phyloP scores from a whole-genome alignment of 2,113 vertebrate genomes.

The Brachyhypopomus occidentalis region DNA sequence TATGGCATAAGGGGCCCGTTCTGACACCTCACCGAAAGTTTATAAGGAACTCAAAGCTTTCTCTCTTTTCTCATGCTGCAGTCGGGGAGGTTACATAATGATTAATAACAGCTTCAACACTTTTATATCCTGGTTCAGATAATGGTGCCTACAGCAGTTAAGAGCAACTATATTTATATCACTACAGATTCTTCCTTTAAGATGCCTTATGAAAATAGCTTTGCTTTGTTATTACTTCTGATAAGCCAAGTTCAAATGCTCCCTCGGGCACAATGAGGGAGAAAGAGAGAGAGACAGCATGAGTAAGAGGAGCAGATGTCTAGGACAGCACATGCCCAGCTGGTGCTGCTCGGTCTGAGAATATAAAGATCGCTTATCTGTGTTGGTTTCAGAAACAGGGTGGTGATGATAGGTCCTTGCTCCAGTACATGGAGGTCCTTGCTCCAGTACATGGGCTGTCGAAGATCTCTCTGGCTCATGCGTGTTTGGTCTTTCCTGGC shows the following conservation, averaged over 20 bases:
- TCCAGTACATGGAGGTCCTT: slow-evolving; percentile 14
- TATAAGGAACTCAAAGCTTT: background rate
- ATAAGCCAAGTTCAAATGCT: slow-evolving; percentile 55
- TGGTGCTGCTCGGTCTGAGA: slow-evolving; percentile 39
- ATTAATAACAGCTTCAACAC: background rate
- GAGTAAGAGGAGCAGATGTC: background rate
- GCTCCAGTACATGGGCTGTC: slow-evolving; percentile 37
- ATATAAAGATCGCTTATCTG: slow-evolving; percentile 57
- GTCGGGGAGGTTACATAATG: background rate
- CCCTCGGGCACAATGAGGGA: background rate
- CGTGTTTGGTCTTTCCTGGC: slow-evolving; percentile 56
- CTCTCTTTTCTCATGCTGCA: background rate
- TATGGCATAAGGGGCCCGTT: too few species aligned
- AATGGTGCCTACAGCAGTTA: background rate
- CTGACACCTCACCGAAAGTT: background rate
- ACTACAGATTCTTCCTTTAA: slow-evolving; percentile 63
- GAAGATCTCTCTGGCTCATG: slow-evolving; percentile 24
- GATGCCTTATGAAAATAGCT: slow-evolving; percentile 47
- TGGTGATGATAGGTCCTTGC: background rate
- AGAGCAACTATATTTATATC: slow-evolving; percentile 57
- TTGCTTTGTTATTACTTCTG: slow-evolving; percentile 48
- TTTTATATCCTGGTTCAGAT: background rate
- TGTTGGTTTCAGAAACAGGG: slow-evolving; percentile 35
- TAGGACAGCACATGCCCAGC: slow-evolving; percentile 49
- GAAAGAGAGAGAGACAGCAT: background rate